These are phyloP conservation scores for Podiceps cristatus DNA, from an alignment of 2,113 vertebrate species.

Conservation along the genomic window DNA sequence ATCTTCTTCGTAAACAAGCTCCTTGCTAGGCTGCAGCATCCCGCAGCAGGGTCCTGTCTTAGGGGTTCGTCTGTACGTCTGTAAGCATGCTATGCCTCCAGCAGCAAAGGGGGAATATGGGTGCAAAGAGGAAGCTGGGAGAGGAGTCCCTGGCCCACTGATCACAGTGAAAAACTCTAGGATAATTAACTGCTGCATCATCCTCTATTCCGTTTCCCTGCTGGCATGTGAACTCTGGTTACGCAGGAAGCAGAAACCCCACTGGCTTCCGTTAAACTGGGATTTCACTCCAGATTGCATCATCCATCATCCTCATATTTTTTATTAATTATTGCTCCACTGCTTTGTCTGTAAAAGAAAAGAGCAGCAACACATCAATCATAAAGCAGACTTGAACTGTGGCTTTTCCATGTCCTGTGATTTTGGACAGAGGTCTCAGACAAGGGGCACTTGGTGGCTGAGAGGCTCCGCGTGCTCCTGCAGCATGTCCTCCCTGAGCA, in stretches of 20 bases:
- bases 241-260: background rate
- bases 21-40: background rate
- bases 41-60: background rate
- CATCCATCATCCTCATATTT: background rate
- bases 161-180: background rate
- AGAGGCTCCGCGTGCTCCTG: background rate
- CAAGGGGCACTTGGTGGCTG: background rate
- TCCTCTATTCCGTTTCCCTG: background rate
- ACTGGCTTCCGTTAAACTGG: background rate
- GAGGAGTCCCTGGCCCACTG: background rate
- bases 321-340: background rate
- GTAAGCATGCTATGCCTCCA: accelerated
- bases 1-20: background rate
- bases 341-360: background rate
- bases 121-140: background rate
- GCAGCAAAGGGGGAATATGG: background rate
- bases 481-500: background rate
- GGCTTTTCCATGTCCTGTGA: background rate
- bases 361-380: background rate
- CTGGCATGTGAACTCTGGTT: background rate
- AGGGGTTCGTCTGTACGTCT: background rate
- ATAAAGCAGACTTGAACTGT: background rate
- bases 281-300: background rate
- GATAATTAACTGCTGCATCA: background rate
- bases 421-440: background rate